Evolutionary conservation across 1,140 invertebrate species (phyloP).

Genomic region (Scaptomyza montana): DNA sequence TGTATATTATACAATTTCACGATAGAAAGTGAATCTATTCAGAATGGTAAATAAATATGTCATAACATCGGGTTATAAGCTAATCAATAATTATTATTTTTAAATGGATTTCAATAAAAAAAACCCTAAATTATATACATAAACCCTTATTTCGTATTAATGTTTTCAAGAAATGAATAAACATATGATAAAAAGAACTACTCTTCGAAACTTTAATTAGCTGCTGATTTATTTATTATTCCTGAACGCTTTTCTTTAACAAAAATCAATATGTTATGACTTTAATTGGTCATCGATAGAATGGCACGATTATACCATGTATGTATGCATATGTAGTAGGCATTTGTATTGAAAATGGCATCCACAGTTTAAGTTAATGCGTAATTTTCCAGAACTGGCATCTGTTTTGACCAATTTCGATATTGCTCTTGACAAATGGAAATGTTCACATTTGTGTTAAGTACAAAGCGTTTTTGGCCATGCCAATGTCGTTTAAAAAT

Average conservation of each 20-base stretch:
- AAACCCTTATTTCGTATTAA: too few relatives aligned
- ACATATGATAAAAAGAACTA: too few relatives aligned
- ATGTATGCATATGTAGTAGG: background rate
- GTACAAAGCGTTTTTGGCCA: background rate
- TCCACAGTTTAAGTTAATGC: slow-evolving; percentile 10
- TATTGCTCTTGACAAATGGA: background rate
- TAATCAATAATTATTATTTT: too few relatives aligned
- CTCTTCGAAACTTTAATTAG: background rate
- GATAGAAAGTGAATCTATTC: slow-evolving; percentile 16
- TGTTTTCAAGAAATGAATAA: too few relatives aligned
- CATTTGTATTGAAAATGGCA: background rate
- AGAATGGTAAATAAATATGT: background rate
- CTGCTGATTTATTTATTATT: background rate
- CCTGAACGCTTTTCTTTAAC: too few relatives aligned
- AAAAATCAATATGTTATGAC: too few relatives aligned
- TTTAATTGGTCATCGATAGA: too few relatives aligned
- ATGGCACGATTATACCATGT: background rate
- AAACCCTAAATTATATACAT: too few relatives aligned
- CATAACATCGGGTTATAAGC: background rate
- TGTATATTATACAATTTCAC: background rate
- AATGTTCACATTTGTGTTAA: background rate
- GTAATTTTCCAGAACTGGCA: slow-evolving; percentile 1
- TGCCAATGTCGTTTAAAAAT: background rate
- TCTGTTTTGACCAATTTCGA: slow-evolving; percentile 8
- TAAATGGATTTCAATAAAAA: too few relatives aligned